Percentiles rank a stretch among this genome's conserved stretches.
Evolutionary conservation across 2,113 vertebrate genomes (phyloP).

Genomic region (Morone saxatilis): DNA sequence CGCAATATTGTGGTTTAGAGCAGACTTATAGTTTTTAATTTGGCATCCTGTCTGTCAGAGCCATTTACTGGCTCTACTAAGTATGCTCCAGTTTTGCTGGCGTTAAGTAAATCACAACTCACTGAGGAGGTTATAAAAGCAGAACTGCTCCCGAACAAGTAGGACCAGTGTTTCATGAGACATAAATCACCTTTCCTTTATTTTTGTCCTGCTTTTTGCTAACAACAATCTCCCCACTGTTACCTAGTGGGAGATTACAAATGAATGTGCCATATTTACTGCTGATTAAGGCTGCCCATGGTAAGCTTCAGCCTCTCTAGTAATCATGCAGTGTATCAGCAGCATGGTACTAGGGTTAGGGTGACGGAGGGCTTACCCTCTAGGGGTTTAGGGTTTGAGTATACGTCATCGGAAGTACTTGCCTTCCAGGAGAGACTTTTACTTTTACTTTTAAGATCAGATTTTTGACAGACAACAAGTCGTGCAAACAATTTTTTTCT

Average conservation of each 20-base stretch:
- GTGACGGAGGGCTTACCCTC: background rate
- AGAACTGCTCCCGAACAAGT: constrained; percentile 1
- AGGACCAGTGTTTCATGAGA: constrained; percentile 22
- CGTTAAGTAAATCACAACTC: constrained; percentile 9
- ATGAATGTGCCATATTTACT: constrained; percentile 48
- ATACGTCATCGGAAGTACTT: background rate
- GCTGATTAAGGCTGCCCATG: constrained; percentile 46
- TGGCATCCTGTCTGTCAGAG: background rate
- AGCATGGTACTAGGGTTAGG: background rate
- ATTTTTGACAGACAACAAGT: no score
- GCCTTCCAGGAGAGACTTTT: no score
- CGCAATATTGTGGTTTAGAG: background rate
- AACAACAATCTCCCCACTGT: constrained; percentile 64
- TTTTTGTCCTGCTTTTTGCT: constrained; percentile 26
- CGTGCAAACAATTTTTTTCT: background rate
- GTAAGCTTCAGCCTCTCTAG: constrained; percentile 1
- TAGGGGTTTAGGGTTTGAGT: no score
- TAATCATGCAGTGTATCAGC: constrained; percentile 20
- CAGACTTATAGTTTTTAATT: background rate
- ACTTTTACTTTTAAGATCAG: no score
- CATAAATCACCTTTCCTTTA: constrained; percentile 56
- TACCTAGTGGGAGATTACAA: constrained; percentile 42
- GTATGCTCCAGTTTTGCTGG: background rate
- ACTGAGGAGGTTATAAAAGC: constrained; percentile 36
- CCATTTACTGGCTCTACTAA: background rate